These are phyloP conservation scores for Eurystomus gularis DNA, from an alignment of 2,113 vertebrate species.

Conservation along the genomic window DNA sequence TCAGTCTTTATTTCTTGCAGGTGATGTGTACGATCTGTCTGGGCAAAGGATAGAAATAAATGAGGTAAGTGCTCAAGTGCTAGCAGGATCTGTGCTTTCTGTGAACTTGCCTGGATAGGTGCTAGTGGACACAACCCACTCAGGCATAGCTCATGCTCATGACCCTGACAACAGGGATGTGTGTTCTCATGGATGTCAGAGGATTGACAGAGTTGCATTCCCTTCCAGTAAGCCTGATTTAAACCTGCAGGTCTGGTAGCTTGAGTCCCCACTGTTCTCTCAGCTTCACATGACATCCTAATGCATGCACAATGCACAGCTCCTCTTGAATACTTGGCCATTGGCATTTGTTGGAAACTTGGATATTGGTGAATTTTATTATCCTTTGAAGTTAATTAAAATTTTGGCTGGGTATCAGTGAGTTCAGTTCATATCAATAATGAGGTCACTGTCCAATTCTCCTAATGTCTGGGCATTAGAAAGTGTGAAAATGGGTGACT, in stretches of 20 bases:
- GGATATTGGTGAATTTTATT: neutral
- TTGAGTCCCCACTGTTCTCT: neutral
- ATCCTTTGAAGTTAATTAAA: neutral
- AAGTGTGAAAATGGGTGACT: neutral
- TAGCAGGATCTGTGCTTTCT: neutral
- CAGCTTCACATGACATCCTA: neutral
- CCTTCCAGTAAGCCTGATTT: neutral
- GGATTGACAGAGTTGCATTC: neutral
- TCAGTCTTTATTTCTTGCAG: slow-evolving; percentile 66
- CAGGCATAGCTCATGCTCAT: neutral
- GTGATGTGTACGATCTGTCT: slow-evolving; percentile 75
- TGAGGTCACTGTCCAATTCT: neutral
- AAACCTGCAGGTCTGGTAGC: rapidly evolving
- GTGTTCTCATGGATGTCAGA: neutral
- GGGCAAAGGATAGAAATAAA: slow-evolving; percentile 78
- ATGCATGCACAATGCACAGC: neutral
- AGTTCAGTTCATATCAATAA: neutral
- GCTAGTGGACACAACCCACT: neutral
- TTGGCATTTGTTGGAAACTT: neutral
- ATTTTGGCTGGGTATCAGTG: neutral
- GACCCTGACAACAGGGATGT: neutral
- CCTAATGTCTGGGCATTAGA: neutral
- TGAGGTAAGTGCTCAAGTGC: slow-evolving; percentile 77
- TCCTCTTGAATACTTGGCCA: neutral
- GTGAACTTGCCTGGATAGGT: neutral